These are phyloP conservation scores for Sciurus niger DNA, from an alignment of 2,113 vertebrate genomes.

Conservation along the genomic window DNA sequence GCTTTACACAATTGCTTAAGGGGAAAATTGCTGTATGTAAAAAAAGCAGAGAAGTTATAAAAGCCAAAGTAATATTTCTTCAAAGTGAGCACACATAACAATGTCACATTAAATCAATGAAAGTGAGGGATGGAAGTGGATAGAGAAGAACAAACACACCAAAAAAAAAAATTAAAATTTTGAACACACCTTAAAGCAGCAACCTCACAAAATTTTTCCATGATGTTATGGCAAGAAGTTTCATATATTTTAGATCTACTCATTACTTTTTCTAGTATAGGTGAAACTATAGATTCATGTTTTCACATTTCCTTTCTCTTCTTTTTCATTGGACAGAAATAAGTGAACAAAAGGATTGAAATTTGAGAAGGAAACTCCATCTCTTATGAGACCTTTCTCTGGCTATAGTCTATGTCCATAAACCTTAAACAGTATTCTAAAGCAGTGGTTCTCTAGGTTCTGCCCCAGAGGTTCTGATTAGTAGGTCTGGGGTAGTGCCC, in stretches of 20 bases:
- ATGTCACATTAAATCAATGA: not conserved
- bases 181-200: not conserved
- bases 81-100: not conserved
- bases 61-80: not conserved
- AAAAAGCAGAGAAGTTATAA: not conserved
- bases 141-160: not conserved
- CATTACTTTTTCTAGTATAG: rapidly evolving
- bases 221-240: not conserved
- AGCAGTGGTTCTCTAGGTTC: not conserved
- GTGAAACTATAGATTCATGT: rapidly evolving
- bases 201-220: not conserved
- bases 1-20: not conserved
- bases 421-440: not conserved
- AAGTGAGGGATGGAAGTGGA: rapidly evolving
- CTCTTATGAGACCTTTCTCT: not conserved
- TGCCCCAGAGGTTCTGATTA: not conserved
- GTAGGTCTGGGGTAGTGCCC: rapidly evolving
- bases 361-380: not conserved
- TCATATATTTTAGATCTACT: not conserved
- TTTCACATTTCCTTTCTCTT: not conserved
- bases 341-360: not conserved
- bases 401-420: not conserved
- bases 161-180: not conserved
- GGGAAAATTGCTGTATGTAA: not conserved
- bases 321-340: not conserved